These are phyloP conservation scores for Zosterops japonicus DNA, from an alignment of 2,113 vertebrate species.

Conservation along the genomic window DNA sequence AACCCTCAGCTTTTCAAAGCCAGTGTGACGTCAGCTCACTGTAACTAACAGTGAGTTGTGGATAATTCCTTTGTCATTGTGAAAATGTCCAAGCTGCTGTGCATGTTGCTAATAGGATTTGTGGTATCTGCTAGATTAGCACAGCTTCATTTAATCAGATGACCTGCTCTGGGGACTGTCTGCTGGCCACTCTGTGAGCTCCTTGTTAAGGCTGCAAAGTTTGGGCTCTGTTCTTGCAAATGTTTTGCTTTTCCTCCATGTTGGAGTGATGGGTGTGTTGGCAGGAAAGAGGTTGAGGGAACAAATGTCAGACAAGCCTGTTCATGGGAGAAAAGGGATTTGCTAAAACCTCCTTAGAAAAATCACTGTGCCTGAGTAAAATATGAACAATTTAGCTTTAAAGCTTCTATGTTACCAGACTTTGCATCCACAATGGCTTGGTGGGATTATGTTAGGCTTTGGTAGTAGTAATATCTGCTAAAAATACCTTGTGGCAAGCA, in stretches of 20 bases:
- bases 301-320: neutral
- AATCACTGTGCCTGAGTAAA: neutral
- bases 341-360: neutral
- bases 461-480: neutral
- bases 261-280: neutral
- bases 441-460: neutral
- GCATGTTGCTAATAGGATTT: conserved; percentile 55
- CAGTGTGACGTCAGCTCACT: neutral
- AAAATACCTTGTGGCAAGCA: neutral
- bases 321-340: neutral
- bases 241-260: neutral
- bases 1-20: neutral
- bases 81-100: neutral
- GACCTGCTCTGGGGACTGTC: conserved; percentile 21
- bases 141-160: conserved; percentile 55
- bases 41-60: neutral
- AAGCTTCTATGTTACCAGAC: neutral
- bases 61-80: conserved; percentile 46
- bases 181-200: neutral
- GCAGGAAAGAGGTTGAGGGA: neutral
- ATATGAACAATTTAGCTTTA: neutral
- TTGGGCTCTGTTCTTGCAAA: neutral
- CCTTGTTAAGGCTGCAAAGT: neutral
- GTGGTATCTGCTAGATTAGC: conserved; percentile 51
- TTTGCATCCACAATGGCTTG: neutral